phyloP scores from a whole-genome alignment of 2,113 vertebrate genomes.

The Odontesthes bonariensis region DNA sequence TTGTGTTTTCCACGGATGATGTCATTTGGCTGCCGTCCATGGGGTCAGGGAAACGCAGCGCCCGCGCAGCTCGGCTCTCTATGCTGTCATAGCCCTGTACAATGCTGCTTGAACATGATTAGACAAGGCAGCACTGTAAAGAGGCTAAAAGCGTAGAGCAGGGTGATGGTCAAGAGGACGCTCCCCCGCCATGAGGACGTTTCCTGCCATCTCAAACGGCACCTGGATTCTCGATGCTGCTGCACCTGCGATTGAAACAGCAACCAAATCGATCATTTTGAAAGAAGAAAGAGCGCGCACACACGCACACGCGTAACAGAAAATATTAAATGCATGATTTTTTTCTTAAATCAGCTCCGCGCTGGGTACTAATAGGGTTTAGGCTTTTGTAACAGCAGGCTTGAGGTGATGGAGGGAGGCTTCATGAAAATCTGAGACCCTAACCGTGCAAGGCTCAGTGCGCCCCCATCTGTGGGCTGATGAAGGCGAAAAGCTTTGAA shows the following conservation, averaged over 20 bases:
- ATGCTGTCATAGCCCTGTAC: constrained; percentile 87
- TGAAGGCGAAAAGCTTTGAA: constrained; percentile 5
- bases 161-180: constrained; percentile 18
- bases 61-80: constrained; percentile 69
- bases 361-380: constrained; percentile 12
- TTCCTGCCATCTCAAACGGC: constrained; percentile 8
- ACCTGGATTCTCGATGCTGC: constrained; percentile 27
- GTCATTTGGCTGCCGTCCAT: constrained; percentile 53
- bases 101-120: constrained; percentile 87
- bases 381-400: constrained; percentile 48
- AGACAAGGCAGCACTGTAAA: constrained; percentile 88
- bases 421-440: constrained; percentile 51
- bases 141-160: constrained; percentile 86
- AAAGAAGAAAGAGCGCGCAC: background rate
- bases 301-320: background rate
- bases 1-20: constrained; percentile 45
- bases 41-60: constrained; percentile 47
- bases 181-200: constrained; percentile 50
- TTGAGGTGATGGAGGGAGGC: constrained; percentile 51
- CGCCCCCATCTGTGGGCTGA: constrained; percentile 69
- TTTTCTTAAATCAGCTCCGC: constrained; percentile 26
- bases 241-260: constrained; percentile 57
- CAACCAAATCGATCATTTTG: constrained; percentile 31
- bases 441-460: constrained; percentile 57
- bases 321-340: too few relatives aligned